These are phyloP conservation scores for Belonocnema kinseyi DNA, from an alignment of 1,140 invertebrate genomes.

Conservation along the genomic window DNA sequence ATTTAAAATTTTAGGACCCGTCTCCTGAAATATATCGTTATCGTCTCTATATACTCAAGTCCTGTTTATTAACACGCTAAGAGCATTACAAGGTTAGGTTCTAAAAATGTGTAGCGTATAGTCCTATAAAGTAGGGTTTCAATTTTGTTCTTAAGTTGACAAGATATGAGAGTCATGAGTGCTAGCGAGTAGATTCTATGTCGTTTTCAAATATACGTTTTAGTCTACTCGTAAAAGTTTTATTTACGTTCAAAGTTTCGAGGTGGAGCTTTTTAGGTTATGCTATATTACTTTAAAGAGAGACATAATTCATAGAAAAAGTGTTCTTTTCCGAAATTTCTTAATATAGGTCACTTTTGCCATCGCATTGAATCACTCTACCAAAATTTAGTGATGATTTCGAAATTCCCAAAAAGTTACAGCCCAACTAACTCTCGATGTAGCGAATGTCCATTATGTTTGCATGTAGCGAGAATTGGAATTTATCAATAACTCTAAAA, in stretches of 20 bases:
- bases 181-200: background rate
- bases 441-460: background rate
- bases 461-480: background rate
- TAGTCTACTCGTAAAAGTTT: background rate
- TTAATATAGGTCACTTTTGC: too few relatives aligned
- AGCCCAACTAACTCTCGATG: too few relatives aligned
- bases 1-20: constrained; percentile 40
- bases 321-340: too few relatives aligned
- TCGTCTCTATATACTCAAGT: background rate
- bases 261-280: background rate
- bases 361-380: too few relatives aligned
- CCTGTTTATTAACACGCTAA: background rate
- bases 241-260: background rate
- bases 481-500: background rate
- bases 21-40: constrained; percentile 33
- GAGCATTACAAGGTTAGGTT: background rate
- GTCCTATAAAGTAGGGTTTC: too few relatives aligned
- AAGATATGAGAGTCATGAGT: background rate
- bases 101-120: too few relatives aligned
- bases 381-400: too few relatives aligned
- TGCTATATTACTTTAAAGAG: too few relatives aligned
- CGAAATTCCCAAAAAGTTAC: too few relatives aligned
- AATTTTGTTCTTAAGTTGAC: background rate
- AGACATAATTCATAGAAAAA: too few relatives aligned
- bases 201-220: background rate